These are phyloP conservation scores for Drosophila nannoptera DNA, from an alignment of 1,140 invertebrate genomes.

Conservation along the genomic window DNA sequence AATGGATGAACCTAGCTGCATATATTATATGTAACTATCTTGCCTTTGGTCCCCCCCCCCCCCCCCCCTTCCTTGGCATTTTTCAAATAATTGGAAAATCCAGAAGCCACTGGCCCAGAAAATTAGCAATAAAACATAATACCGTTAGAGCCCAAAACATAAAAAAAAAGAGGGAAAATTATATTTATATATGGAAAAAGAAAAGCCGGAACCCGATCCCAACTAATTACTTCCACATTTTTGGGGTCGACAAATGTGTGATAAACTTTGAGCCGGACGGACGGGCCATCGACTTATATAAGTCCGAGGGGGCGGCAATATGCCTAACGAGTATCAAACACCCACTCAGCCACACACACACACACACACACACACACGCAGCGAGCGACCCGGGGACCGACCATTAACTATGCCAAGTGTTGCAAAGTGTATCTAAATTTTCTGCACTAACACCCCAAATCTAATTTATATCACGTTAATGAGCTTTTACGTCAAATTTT, in stretches of 20 bases:
- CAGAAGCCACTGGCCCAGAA: background rate
- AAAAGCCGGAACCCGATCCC: background rate
- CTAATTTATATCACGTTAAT: constrained; percentile 78
- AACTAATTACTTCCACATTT: constrained; percentile 44
- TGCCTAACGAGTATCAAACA: constrained; percentile 31
- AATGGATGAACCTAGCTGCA: background rate
- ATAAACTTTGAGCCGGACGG: constrained; percentile 18
- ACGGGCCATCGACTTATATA: constrained; percentile 1
- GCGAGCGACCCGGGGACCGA: background rate
- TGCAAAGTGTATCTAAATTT: constrained; percentile 59
- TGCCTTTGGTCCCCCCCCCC: too few species aligned
- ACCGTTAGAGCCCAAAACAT: background rate
- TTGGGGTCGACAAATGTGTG: constrained; percentile 31
- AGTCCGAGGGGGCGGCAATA: constrained; percentile 17
- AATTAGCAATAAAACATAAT: constrained; percentile 32
- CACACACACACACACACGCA: background rate
- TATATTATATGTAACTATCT: too few species aligned
- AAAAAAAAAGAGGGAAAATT: background rate
- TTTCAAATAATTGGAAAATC: too few species aligned
- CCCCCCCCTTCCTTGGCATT: too few species aligned
- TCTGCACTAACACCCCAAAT: constrained; percentile 71
- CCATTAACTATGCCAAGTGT: constrained; percentile 56
- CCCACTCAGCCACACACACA: constrained; percentile 4
- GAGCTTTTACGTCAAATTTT: constrained; percentile 73
- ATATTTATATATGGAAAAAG: background rate